These are phyloP conservation scores for Leucopternis melanops DNA, from an alignment of 2,113 vertebrate species.

Conservation along the genomic window DNA sequence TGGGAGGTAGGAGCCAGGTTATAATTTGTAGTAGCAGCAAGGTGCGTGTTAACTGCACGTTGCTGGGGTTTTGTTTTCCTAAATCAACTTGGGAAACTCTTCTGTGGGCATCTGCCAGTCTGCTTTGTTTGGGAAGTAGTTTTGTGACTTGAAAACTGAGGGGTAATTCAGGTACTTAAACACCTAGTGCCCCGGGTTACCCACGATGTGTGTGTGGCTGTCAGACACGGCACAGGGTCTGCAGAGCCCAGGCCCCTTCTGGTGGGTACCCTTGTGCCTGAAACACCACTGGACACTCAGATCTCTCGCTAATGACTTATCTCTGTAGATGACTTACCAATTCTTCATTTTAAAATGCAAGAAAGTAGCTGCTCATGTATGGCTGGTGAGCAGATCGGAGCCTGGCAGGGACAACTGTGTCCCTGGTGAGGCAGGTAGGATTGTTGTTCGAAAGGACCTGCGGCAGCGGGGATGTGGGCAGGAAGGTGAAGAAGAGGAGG, in stretches of 20 bases:
- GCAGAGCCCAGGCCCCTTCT: background rate
- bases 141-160: background rate
- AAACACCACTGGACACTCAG: background rate
- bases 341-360: background rate
- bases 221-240: background rate
- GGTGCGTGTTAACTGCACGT: background rate
- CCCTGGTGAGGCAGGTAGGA: too few species aligned
- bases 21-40: background rate
- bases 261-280: background rate
- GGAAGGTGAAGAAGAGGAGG: background rate
- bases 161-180: background rate
- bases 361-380: background rate
- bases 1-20: background rate
- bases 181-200: background rate
- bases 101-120: background rate
- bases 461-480: accelerated
- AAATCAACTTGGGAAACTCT: background rate
- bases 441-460: accelerated
- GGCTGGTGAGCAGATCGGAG: background rate
- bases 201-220: accelerated
- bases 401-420: background rate
- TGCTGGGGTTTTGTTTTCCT: background rate
- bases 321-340: background rate
- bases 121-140: background rate
- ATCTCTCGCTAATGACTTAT: background rate